phyloP scores from a whole-genome alignment of 2,797 vertebrate genomes.

The Echeneis naucrates region DNA sequence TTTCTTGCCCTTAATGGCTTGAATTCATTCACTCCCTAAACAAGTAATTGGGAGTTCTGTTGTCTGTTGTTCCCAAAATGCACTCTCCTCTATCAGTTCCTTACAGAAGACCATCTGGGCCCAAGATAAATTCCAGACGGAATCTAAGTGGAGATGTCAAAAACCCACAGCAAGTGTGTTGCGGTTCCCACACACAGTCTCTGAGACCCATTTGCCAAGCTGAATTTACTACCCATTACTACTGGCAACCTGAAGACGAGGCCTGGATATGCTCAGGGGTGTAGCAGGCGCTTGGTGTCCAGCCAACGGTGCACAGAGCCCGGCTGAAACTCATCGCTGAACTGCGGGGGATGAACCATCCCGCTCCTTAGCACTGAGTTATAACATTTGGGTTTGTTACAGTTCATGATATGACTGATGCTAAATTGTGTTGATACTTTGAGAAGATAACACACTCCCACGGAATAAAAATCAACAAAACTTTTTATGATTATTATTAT shows the following conservation, averaged over 20 bases:
- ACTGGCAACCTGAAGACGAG: constrained; percentile 44
- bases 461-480: not conserved
- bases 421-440: constrained; percentile 22
- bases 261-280: constrained; percentile 57
- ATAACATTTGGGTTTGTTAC: constrained; percentile 18
- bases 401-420: constrained; percentile 27
- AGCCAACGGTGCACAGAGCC: constrained; percentile 43
- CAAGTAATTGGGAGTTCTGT: constrained; percentile 31
- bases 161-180: constrained; percentile 37
- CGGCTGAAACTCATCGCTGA: constrained; percentile 28
- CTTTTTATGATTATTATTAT: not conserved
- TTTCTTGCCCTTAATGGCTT: not conserved
- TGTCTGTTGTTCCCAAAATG: constrained; percentile 7
- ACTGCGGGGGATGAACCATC: constrained; percentile 15
- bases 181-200: constrained; percentile 50
- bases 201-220: constrained; percentile 55
- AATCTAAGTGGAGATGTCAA: constrained; percentile 4
- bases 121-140: constrained; percentile 25
- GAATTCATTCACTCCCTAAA: constrained; percentile 24
- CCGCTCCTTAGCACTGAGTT: constrained; percentile 17
- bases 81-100: constrained; percentile 12
- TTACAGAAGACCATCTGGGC: not conserved
- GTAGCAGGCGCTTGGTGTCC: constrained; percentile 42
- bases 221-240: constrained; percentile 63
- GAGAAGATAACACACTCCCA: not conserved